Conservation (phyloP, 2,797 vertebrate species). For the Artibeus jamaicensis region DNA sequence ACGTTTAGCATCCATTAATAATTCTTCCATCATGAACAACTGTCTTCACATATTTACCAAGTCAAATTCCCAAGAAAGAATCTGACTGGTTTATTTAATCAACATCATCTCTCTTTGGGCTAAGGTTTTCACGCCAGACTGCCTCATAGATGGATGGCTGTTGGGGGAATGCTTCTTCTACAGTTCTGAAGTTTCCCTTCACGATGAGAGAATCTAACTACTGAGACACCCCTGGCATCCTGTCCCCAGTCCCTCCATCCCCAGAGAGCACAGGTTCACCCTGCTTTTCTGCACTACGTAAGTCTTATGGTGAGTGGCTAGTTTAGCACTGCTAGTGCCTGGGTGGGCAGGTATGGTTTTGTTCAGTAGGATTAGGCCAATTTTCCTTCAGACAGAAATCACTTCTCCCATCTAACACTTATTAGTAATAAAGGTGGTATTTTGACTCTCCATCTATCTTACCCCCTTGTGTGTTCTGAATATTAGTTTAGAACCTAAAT, state of each 20-base stretch:
- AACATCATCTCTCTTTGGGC: neutral
- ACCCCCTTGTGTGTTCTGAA: neutral
- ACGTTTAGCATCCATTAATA: neutral
- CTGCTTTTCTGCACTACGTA: neutral
- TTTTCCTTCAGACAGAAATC: constrained; percentile 4
- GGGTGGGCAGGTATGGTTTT: neutral
- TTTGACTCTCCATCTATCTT: neutral
- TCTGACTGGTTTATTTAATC: neutral
- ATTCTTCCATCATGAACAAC: neutral
- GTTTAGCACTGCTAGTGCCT: neutral
- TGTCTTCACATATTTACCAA: neutral
- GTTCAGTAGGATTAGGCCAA: neutral
- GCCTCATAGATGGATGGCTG: neutral
- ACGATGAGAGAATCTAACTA: neutral
- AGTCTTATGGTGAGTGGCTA: neutral
- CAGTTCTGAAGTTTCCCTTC: neutral
- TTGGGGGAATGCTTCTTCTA: neutral
- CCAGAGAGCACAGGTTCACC: neutral
- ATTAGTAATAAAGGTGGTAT: neutral
- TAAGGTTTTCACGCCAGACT: neutral
- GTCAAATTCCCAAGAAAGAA: neutral
- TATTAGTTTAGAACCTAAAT: neutral
- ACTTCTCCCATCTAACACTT: neutral
- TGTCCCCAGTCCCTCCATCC: neutral
- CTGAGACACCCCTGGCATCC: neutral